Base-by-base conservation (phyloP, 2,888 invertebrate genomes). In the Tupiocoris notatus region DNA sequence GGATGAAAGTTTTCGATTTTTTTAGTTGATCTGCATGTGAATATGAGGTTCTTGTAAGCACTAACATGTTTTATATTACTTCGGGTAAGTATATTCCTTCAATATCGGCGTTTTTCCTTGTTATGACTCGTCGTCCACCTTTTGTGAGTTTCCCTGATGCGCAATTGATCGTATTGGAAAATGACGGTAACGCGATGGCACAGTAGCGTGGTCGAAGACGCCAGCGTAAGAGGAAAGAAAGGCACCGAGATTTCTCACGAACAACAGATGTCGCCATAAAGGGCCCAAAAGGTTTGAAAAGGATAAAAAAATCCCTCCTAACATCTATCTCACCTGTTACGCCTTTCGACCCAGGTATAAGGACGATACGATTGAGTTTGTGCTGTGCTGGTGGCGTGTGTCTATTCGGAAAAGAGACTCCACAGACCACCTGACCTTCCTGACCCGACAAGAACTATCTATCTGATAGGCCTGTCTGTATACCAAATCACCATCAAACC, bases 201-300 rank as follows among this genome's bases (percentile, higher is more conserved):
- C n/a, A n/a, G n/a, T n/a, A n/a, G n/a, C n/a, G n/a, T n/a, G n/a
- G n/a, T n/a, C n/a, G n/a, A n/a, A n/a, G n/a, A n/a, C n/a, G 39
- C 39, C 39, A 39, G 12, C 39, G 3, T 39, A 12, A 3, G 39
- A 7, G 39, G 39, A 7, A 12, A 12, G 12, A 39, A 39, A 39
- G 39, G 39, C 39, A 7, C 39, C 39, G 3, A 39, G 39, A 39
- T 39, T 39, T 39, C 39, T 39, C 39, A 39, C 39, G 39, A 39
- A 39, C 64, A 67, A 67, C 67, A 67, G 67, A 67, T 67, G 67
- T 67, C 54, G 54, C 56, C 67, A 54, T 67, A 67, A 67, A 67
- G 67, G 67, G 67, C 67, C 56, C 54, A 54, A 67, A 25, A 67
- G 25, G 56, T 54, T 54, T 21, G 21, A 3, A 3, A 67, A 56